phyloP scores from a whole-genome alignment of 2,797 vertebrate genomes.

The Danio tinwini region DNA sequence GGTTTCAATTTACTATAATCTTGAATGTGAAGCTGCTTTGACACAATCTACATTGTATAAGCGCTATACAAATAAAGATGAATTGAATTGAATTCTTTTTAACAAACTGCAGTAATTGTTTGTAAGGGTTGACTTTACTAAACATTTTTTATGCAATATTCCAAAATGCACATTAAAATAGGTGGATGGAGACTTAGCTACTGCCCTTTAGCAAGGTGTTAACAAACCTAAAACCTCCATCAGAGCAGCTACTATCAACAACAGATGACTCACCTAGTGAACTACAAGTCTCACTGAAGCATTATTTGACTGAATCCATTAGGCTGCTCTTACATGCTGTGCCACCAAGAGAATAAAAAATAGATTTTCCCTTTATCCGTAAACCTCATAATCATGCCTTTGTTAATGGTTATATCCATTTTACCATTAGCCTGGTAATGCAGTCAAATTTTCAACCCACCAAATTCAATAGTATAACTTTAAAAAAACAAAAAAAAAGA shows the following conservation, averaged over 20 bases:
- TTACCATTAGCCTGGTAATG: background rate
- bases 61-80: too few relatives aligned
- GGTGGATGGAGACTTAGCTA: too few relatives aligned
- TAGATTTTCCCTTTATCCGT: background rate
- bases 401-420: background rate
- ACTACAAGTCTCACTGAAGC: background rate
- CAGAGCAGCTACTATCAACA: background rate
- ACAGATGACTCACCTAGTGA: constrained; percentile 5
- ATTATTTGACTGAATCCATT: background rate
- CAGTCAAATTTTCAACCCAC: background rate
- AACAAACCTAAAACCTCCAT: too few relatives aligned
- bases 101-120: too few relatives aligned
- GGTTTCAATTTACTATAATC: too few relatives aligned
- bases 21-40: too few relatives aligned
- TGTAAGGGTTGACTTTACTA: too few relatives aligned
- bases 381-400: background rate
- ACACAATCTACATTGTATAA: too few relatives aligned
- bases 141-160: too few relatives aligned
- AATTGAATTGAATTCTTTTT: too few relatives aligned
- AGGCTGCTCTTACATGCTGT: constrained; percentile 2
- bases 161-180: too few relatives aligned
- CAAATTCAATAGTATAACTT: background rate
- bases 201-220: too few relatives aligned
- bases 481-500: background rate
- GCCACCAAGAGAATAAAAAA: background rate